Evolutionary conservation across 2,888 invertebrate species (phyloP).

Genomic region (Fragum whitleyi): DNA sequence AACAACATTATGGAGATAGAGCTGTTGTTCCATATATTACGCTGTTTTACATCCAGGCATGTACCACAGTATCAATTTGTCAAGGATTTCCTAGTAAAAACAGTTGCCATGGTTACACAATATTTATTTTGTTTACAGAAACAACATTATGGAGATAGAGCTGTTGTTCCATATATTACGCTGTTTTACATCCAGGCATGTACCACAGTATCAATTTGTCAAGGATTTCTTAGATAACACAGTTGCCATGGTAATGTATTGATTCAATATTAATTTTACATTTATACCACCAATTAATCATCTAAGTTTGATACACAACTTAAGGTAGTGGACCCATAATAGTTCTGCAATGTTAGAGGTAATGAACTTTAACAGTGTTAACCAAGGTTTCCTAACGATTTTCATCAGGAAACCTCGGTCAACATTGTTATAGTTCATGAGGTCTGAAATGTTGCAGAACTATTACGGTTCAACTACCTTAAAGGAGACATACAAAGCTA

Average conservation of each 20-base stretch:
- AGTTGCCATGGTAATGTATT: constrained; percentile 85
- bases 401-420: no score
- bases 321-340: no score
- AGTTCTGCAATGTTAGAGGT: no score
- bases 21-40: constrained; percentile 94
- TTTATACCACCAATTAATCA: neutral
- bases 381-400: no score
- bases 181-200: constrained; percentile 94
- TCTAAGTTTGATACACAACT: no score
- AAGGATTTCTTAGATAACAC: constrained; percentile 86
- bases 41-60: constrained; percentile 94
- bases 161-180: constrained; percentile 95
- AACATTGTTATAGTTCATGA: no score
- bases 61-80: constrained; percentile 95
- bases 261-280: no score
- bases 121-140: constrained; percentile 86
- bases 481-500: no score
- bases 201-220: constrained; percentile 94
- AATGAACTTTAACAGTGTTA: no score
- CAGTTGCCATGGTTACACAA: constrained; percentile 85
- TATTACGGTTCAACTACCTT: no score
- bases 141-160: constrained; percentile 95
- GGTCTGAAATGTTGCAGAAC: no score
- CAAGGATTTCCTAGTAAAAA: constrained; percentile 85
- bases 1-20: constrained; percentile 96